These are phyloP conservation scores for Physeter macrocephalus DNA, from an alignment of 2,113 vertebrate species.

Conservation along the genomic window DNA sequence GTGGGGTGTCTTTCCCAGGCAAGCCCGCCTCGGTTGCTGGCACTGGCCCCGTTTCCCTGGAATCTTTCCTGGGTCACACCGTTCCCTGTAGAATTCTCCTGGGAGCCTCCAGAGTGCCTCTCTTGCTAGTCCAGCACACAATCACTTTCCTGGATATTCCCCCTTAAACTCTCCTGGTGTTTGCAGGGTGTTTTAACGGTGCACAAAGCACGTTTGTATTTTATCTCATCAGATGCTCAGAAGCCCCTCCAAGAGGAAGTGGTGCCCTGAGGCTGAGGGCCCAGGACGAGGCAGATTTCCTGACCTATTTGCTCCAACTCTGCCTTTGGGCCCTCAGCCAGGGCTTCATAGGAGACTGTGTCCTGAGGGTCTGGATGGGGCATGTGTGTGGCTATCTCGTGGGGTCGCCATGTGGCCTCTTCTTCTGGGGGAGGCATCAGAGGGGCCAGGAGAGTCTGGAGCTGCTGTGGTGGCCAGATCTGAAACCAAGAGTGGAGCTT, in stretches of 20 bases:
- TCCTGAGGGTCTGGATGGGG: not conserved
- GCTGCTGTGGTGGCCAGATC: not conserved
- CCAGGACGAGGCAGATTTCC: not conserved
- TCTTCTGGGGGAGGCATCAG: not conserved
- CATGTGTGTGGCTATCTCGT: not conserved
- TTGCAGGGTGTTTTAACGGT: not conserved
- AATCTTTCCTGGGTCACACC: not conserved
- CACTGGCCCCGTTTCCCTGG: not conserved
- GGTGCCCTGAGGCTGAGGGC: not conserved
- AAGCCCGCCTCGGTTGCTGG: not conserved
- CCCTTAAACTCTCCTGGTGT: not conserved
- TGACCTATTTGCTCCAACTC: not conserved
- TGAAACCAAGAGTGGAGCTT: not conserved
- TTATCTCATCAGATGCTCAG: not conserved
- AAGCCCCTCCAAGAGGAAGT: not conserved
- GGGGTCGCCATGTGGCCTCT: not conserved
- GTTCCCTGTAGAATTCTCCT: not conserved
- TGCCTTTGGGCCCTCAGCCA: not conserved
- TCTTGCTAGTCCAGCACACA: not conserved
- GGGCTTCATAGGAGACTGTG: not conserved
- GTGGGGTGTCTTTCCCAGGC: not conserved
- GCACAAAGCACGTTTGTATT: not conserved
- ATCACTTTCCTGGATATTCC: rapidly evolving
- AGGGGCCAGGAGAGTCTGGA: not conserved
- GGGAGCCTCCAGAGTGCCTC: not conserved